A percentile compares a stretch with the other conserved stretches of the same genome.
These are phyloP conservation scores for Lophius piscatorius DNA, from an alignment of 2,113 vertebrate genomes.

Conservation along the genomic window DNA sequence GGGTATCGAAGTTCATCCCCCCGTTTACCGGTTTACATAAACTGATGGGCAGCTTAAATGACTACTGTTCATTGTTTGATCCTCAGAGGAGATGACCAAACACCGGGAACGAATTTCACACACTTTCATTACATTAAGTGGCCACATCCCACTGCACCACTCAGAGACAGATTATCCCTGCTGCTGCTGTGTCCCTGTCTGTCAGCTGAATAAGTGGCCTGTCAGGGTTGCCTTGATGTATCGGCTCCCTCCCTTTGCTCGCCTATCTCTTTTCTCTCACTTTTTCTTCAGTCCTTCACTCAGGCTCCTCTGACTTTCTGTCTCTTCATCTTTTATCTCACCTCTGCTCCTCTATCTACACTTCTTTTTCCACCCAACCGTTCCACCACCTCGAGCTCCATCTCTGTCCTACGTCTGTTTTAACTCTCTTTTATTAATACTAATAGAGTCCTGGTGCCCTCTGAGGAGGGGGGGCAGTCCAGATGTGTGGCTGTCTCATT, in stretches of 20 bases:
- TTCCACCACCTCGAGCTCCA: too few relatives aligned
- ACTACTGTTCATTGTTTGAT: constrained; percentile 21
- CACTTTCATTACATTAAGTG: constrained; percentile 67
- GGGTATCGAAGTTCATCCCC: neutral
- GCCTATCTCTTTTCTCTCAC: neutral
- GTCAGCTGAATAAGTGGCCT: constrained; percentile 71
- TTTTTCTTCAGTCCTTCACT: constrained; percentile 19
- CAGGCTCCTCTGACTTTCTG: constrained; percentile 7
- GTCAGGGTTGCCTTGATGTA: constrained; percentile 68
- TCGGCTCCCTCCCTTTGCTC: constrained; percentile 33
- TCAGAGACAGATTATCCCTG: constrained; percentile 61
- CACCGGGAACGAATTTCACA: constrained; percentile 30
- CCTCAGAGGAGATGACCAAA: constrained; percentile 34
- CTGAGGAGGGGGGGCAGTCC: constrained; percentile 38
- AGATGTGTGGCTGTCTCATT: constrained; percentile 38
- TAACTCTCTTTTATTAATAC: constrained; percentile 25
- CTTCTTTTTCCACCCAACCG: neutral
- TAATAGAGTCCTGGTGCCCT: constrained; percentile 54
- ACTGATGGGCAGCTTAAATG: constrained; percentile 8
- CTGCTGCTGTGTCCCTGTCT: constrained; percentile 60
- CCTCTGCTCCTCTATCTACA: constrained; percentile 4
- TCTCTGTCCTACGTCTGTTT: constrained; percentile 4
- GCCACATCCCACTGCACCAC: constrained; percentile 42
- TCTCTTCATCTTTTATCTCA: constrained; percentile 18
- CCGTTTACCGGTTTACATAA: constrained; percentile 2